Conservation (phyloP, 1,140 invertebrate genomes). For the Euwallacea fornicatus region DNA sequence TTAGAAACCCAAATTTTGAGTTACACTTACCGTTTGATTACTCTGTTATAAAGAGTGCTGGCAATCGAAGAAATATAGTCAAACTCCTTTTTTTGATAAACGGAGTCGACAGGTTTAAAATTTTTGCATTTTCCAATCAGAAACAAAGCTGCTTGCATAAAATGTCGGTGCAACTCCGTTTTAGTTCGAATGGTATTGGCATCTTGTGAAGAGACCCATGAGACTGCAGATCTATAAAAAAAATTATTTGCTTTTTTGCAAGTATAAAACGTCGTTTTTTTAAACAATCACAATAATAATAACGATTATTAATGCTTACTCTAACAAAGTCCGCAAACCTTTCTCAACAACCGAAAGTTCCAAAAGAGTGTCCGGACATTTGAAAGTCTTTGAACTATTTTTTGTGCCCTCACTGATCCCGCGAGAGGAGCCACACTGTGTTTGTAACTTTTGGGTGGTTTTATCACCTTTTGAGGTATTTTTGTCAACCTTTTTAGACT, state of each 20-base stretch:
- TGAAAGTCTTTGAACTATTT: slow-evolving; percentile 50
- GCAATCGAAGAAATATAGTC: slow-evolving; percentile 50
- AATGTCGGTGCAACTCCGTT: slow-evolving; percentile 55
- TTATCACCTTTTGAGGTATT: slow-evolving; percentile 1
- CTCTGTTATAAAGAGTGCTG: slow-evolving; percentile 52
- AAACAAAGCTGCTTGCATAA: slow-evolving; percentile 53
- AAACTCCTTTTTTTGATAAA: slow-evolving; percentile 48
- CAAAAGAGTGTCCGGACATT: slow-evolving; percentile 55
- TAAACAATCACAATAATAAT: no score
- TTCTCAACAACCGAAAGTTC: slow-evolving; percentile 54
- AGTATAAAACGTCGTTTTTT: no score
- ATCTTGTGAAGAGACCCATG: slow-evolving; percentile 53
- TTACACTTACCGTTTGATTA: slow-evolving; percentile 45
- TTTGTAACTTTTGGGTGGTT: slow-evolving; percentile 21
- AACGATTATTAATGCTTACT: slow-evolving; percentile 47
- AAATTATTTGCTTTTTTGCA: no score
- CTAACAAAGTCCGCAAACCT: slow-evolving; percentile 54
- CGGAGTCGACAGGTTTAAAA: slow-evolving; percentile 46
- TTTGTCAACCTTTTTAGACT: slow-evolving; percentile 42
- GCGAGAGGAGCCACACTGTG: slow-evolving; percentile 16
- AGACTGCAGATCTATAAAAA: slow-evolving; percentile 50
- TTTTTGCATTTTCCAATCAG: slow-evolving; percentile 52
- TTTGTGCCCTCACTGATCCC: slow-evolving; percentile 16
- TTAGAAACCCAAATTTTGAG: neutral
- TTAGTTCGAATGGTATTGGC: slow-evolving; percentile 52